These are phyloP conservation scores for Geotrupes spiniger DNA, from an alignment of 2,888 invertebrate genomes.

Conservation along the genomic window DNA sequence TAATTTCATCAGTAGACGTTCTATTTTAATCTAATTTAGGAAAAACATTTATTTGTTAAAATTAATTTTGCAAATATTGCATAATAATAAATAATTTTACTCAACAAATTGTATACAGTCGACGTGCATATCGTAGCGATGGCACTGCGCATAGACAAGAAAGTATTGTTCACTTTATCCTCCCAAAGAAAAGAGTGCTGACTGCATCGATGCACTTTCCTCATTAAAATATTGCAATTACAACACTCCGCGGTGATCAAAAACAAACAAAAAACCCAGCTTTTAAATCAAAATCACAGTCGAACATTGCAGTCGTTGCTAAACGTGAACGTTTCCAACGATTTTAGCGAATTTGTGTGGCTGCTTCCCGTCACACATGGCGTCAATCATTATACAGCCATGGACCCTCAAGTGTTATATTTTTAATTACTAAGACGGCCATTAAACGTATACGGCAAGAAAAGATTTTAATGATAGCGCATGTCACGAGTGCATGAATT, in stretches of 20 bases:
- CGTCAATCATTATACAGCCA: constrained; percentile 34
- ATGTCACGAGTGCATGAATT: too few species aligned
- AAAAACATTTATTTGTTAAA: too few species aligned
- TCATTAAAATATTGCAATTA: constrained; percentile 50
- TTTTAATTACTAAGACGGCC: constrained; percentile 37
- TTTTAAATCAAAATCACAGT: constrained; percentile 36
- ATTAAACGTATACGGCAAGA: constrained; percentile 26
- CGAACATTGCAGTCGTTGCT: constrained; percentile 21
- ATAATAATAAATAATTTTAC: too few species aligned
- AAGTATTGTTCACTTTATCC: neutral
- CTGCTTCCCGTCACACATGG: constrained; percentile 36
- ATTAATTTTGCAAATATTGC: too few species aligned
- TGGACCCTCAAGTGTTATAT: constrained; percentile 36
- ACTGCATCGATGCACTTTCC: constrained; percentile 46
- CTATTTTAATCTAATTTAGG: too few species aligned
- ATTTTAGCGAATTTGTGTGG: constrained; percentile 25
- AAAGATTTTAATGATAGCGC: too few species aligned
- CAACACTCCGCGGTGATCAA: constrained; percentile 20
- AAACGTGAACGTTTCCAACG: constrained; percentile 10
- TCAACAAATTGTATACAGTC: too few species aligned
- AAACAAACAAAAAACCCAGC: constrained; percentile 25
- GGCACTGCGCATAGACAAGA: neutral
- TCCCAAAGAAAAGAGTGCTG: neutral
- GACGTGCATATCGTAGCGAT: too few species aligned
- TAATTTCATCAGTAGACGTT: too few species aligned